These are phyloP conservation scores for Fukomys damarensis DNA, from an alignment of 2,113 vertebrate genomes.

Conservation along the genomic window DNA sequence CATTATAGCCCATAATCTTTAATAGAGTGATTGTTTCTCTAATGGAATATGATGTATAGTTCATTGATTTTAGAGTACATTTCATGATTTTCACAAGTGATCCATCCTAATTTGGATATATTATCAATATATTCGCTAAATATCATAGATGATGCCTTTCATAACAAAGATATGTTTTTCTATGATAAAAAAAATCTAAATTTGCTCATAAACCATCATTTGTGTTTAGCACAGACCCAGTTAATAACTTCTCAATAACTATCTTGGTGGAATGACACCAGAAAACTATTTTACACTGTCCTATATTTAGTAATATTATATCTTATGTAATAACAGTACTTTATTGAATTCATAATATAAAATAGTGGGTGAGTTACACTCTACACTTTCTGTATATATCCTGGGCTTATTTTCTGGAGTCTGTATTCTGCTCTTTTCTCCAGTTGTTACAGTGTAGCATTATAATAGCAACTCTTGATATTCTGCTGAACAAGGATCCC, in stretches of 20 bases:
- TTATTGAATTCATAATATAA: neutral
- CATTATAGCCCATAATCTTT: neutral
- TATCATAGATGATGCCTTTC: constrained; percentile 12
- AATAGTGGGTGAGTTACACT: neutral
- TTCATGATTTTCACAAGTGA: constrained; percentile 60
- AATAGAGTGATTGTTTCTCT: constrained; percentile 33
- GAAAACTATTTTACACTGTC: neutral
- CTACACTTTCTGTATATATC: neutral
- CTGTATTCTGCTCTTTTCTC: neutral
- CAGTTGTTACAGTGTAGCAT: neutral
- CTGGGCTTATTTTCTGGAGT: neutral
- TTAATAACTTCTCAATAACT: neutral
- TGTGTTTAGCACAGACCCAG: constrained; percentile 12
- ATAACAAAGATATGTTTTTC: neutral
- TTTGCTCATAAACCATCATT: constrained; percentile 60
- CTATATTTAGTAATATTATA: neutral
- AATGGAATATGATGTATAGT: neutral
- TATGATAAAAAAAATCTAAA: constrained; percentile 63
- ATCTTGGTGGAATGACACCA: constrained; percentile 11
- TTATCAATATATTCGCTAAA: constrained; percentile 53
- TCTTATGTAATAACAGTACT: neutral
- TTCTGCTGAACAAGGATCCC: neutral
- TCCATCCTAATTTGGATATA: constrained; percentile 71
- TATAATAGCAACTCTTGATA: neutral
- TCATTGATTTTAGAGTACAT: constrained; percentile 63